Conservation (phyloP, 1,140 invertebrate genomes). For the Tetragnatha versicolor region DNA sequence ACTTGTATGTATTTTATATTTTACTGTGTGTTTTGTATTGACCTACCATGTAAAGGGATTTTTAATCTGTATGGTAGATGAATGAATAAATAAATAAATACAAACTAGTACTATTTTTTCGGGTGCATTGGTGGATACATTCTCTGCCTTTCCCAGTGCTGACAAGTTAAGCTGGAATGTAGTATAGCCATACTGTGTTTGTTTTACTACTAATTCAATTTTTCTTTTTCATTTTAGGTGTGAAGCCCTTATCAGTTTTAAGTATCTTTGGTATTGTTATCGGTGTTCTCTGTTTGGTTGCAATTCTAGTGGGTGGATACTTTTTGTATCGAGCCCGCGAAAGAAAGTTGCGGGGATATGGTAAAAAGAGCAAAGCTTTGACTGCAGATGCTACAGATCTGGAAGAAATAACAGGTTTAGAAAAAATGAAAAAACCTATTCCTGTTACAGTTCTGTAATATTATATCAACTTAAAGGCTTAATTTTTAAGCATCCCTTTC, state of each 20-base stretch:
- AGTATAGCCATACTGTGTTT: too few species aligned
- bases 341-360: slow-evolving; percentile 38
- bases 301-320: slow-evolving; percentile 12
- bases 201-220: too few species aligned
- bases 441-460: slow-evolving; percentile 53
- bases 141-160: too few species aligned
- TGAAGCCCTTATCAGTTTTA: slow-evolving; percentile 14
- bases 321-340: slow-evolving; percentile 28
- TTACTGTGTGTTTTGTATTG: too few species aligned
- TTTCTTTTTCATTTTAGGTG: slow-evolving; percentile 29
- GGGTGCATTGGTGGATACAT: too few species aligned
- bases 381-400: slow-evolving; percentile 50
- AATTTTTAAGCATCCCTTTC: slow-evolving; percentile 5
- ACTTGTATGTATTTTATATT: too few species aligned
- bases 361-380: slow-evolving; percentile 48
- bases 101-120: too few species aligned
- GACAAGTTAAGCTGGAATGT: too few species aligned
- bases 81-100: too few species aligned
- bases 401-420: slow-evolving; percentile 48
- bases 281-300: slow-evolving; percentile 18
- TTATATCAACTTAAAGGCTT: slow-evolving; percentile 12
- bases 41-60: too few species aligned
- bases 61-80: too few species aligned
- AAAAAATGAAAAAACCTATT: slow-evolving; percentile 37
- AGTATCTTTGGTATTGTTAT: slow-evolving; percentile 46